These are phyloP conservation scores for Tetranychus piercei DNA, from an alignment of 2,888 invertebrate species.

Conservation along the genomic window DNA sequence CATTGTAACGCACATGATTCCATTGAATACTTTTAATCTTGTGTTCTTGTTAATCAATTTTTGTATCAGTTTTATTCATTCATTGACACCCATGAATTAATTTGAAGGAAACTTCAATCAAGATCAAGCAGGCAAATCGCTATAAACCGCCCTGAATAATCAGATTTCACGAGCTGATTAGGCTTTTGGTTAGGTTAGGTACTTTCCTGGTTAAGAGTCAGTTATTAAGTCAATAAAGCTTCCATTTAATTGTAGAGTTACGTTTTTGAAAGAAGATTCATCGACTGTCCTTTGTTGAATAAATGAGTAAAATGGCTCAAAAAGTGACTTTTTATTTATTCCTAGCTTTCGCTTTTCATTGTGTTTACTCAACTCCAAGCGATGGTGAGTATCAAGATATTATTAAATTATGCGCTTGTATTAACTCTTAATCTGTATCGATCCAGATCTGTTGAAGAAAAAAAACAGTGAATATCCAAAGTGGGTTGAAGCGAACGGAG, in stretches of 20 bases:
- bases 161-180: neutral
- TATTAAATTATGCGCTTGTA: neutral
- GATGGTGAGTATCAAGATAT: neutral
- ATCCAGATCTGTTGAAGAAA: neutral
- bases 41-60: neutral
- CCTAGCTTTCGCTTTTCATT: neutral
- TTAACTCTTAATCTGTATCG: neutral
- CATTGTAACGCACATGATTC: too few relatives aligned
- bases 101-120: neutral
- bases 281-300: too few relatives aligned
- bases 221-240: neutral
- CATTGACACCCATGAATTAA: neutral
- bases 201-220: neutral
- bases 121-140: neutral
- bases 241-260: too few relatives aligned
- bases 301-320: too few relatives aligned
- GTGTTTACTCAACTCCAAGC: neutral
- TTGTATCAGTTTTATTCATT: neutral
- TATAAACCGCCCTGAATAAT: neutral
- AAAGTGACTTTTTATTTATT: too few relatives aligned
- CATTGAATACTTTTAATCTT: too few relatives aligned
- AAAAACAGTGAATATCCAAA: neutral
- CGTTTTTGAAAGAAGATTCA: too few relatives aligned
- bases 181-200: neutral
- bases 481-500: neutral